Conservation (phyloP, 1,140 invertebrate species). For the Triops longicaudatus region DNA sequence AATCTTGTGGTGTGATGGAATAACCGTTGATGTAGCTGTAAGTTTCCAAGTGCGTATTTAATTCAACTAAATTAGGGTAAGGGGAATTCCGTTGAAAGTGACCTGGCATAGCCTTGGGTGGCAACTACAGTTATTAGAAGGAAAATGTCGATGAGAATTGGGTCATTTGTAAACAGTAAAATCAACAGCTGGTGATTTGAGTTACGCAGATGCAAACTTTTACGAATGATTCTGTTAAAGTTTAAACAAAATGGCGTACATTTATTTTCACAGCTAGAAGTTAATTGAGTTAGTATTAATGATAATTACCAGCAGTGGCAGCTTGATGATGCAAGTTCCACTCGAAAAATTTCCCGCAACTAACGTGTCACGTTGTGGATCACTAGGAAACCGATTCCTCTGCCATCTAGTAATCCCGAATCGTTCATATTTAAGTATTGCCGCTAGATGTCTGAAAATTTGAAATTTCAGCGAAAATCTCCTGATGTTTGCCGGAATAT, state of each 20-base stretch:
- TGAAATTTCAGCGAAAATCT: too few species aligned
- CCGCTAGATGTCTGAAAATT: too few species aligned
- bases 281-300: too few species aligned
- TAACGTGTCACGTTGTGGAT: background rate
- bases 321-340: conserved; percentile 1
- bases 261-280: too few species aligned
- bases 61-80: background rate
- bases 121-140: background rate
- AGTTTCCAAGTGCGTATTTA: background rate
- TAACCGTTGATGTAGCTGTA: conserved; percentile 1
- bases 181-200: too few species aligned
- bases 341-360: background rate
- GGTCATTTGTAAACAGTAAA: background rate
- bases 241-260: too few species aligned
- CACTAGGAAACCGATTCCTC: background rate
- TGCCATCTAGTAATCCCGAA: too few species aligned
- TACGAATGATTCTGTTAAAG: too few species aligned
- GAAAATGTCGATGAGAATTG: background rate
- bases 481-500: too few species aligned
- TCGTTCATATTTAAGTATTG: too few species aligned
- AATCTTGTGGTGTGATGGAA: background rate
- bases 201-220: too few species aligned
- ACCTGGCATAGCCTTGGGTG: background rate
- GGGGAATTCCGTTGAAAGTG: background rate
- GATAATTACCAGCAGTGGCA: background rate